Evolutionary conservation across 2,888 invertebrate genomes (phyloP).

Genomic region (Drosophila parthenogenetica): DNA sequence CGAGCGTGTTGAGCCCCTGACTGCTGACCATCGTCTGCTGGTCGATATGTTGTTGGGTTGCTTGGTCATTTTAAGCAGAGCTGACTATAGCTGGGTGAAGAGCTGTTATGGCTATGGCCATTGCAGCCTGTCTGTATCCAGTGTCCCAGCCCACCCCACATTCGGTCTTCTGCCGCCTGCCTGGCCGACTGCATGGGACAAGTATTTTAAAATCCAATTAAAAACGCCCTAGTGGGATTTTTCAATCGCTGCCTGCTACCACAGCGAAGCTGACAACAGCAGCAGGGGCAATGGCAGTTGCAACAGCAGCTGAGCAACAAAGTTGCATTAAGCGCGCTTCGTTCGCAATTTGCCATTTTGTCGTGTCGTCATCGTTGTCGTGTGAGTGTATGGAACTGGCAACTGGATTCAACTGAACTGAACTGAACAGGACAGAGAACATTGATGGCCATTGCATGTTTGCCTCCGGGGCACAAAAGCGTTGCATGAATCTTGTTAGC

Average conservation of each 20-base stretch:
- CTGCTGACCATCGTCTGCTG: conserved; percentile 62
- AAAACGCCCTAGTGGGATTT: conserved; percentile 84
- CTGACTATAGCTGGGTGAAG: conserved; percentile 5
- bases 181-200: conserved; percentile 69
- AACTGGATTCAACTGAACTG: neutral
- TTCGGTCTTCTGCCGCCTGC: conserved; percentile 18
- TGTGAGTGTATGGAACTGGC: conserved; percentile 30
- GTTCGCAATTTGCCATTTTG: conserved; percentile 65
- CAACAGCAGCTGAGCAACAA: conserved; percentile 65
- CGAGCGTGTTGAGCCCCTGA: conserved; percentile 79
- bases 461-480: conserved; percentile 78
- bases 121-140: conserved; percentile 21
- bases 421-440: conserved; percentile 41
- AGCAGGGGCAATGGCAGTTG: conserved; percentile 6
- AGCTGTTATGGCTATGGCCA: conserved; percentile 63
- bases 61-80: conserved; percentile 42
- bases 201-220: conserved; percentile 86
- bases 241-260: conserved; percentile 79
- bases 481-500: conserved; percentile 82
- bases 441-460: conserved; percentile 81
- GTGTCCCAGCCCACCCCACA: conserved; percentile 9
- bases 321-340: conserved; percentile 78
- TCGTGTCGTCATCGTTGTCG: conserved; percentile 40
- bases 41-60: conserved; percentile 61
- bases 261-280: conserved; percentile 47